Evolutionary conservation across 2,888 invertebrate species (phyloP).

Genomic region (Lymantria dispar): DNA sequence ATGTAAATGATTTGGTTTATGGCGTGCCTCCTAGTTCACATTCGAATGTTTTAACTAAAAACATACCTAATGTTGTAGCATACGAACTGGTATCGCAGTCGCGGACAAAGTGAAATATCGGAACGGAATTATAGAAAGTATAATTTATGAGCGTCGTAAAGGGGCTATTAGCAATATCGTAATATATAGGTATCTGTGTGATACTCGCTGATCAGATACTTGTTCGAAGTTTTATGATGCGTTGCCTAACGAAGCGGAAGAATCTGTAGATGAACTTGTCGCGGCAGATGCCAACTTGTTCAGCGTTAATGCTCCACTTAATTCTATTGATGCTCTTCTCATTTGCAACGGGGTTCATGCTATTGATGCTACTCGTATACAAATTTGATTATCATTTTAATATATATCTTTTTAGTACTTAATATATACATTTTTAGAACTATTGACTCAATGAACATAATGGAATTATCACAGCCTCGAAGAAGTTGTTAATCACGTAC

Average conservation of each 20-base stretch:
- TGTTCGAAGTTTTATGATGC: not conserved
- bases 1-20: slow-evolving; percentile 78
- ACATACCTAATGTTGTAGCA: slow-evolving; percentile 33
- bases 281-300: too few relatives aligned
- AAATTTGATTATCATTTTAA: too few relatives aligned
- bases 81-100: slow-evolving; percentile 38
- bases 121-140: slow-evolving; percentile 65
- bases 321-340: too few relatives aligned
- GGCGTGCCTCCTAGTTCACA: slow-evolving; percentile 71
- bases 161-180: slow-evolving; percentile 43
- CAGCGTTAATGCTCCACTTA: too few relatives aligned
- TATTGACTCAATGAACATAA: too few relatives aligned
- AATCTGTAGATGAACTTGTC: too few relatives aligned
- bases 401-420: too few relatives aligned
- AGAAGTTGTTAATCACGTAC: too few relatives aligned
- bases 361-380: too few relatives aligned
- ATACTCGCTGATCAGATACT: slow-evolving; percentile 11
- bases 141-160: slow-evolving; percentile 60
- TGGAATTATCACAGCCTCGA: too few relatives aligned
- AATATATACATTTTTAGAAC: too few relatives aligned
- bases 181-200: slow-evolving; percentile 25
- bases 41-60: slow-evolving; percentile 61
- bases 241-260: not conserved
- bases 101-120: slow-evolving; percentile 52
- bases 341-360: too few relatives aligned